A percentile compares a stretch with the other conserved stretches of the same genome.
Evolutionary conservation across 1,140 invertebrate genomes (phyloP).

Genomic region (Drosophila nikananu): DNA sequence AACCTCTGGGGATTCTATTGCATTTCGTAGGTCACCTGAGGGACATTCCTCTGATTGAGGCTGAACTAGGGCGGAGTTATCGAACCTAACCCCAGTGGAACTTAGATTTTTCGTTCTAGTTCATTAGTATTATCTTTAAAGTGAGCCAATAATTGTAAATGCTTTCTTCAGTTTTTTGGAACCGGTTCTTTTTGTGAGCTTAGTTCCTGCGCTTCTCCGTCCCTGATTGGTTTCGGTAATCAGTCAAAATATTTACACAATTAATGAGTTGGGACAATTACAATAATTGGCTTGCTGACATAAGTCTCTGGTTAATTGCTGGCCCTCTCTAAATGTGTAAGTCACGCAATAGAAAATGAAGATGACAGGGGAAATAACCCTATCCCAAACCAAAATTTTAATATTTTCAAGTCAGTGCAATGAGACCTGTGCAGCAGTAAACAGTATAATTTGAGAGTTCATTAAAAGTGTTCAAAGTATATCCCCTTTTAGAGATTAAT

Average conservation of each 20-base stretch:
- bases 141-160: background rate
- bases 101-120: slow-evolving; percentile 16
- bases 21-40: background rate
- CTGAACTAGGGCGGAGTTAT: slow-evolving; percentile 36
- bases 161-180: slow-evolving; percentile 6
- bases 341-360: slow-evolving; percentile 50
- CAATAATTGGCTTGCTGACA: slow-evolving; percentile 65
- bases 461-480: background rate
- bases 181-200: slow-evolving; percentile 45
- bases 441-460: background rate
- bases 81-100: slow-evolving; percentile 2
- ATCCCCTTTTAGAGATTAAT: too few species aligned
- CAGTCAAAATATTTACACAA: slow-evolving; percentile 60
- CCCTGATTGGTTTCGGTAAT: slow-evolving; percentile 53
- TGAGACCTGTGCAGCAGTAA: background rate
- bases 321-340: slow-evolving; percentile 23
- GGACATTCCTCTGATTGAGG: background rate
- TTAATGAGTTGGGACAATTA: slow-evolving; percentile 57
- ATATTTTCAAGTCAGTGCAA: slow-evolving; percentile 19
- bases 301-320: slow-evolving; percentile 47
- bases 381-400: background rate
- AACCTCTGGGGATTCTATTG: slow-evolving; percentile 3
- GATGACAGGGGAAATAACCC: background rate
- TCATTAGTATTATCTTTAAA: background rate
- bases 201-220: slow-evolving; percentile 9